These are phyloP conservation scores for Motacilla alba DNA, from an alignment of 2,113 vertebrate species.

Conservation along the genomic window DNA sequence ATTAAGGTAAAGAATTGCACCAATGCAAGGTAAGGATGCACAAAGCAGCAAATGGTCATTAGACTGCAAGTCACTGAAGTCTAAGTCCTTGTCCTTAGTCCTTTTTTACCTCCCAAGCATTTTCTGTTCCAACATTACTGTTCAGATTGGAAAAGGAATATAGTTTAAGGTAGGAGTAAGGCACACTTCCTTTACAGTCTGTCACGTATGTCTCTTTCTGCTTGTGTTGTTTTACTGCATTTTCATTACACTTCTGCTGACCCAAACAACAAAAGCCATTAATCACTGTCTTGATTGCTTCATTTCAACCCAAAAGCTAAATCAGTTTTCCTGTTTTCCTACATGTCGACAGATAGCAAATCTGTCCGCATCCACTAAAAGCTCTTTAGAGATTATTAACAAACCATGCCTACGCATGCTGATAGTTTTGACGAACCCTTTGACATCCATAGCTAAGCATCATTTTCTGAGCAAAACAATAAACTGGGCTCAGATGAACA, in stretches of 20 bases:
- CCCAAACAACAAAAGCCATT: not conserved
- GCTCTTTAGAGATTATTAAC: not conserved
- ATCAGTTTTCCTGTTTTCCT: not conserved
- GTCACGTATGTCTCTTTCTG: not conserved
- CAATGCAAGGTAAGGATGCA: not conserved
- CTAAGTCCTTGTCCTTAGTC: not conserved
- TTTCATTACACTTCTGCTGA: not conserved
- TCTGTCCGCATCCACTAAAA: not conserved
- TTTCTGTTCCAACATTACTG: not conserved
- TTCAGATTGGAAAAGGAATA: not conserved
- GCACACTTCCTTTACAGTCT: not conserved
- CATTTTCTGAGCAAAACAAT: not conserved
- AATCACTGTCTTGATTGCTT: not conserved
- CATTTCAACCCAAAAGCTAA: not conserved
- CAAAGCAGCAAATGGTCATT: not conserved
- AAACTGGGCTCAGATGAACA: not conserved
- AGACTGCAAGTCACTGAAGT: not conserved
- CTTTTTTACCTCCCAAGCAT: not conserved
- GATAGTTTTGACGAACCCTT: not conserved
- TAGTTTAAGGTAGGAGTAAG: not conserved
- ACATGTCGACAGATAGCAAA: not conserved
- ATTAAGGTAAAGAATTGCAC: not conserved
- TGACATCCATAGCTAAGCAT: not conserved
- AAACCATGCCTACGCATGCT: not conserved
- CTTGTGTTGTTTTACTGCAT: not conserved